phyloP scores from a whole-genome alignment of 2,113 vertebrate genomes.

The Ellobius talpinus region DNA sequence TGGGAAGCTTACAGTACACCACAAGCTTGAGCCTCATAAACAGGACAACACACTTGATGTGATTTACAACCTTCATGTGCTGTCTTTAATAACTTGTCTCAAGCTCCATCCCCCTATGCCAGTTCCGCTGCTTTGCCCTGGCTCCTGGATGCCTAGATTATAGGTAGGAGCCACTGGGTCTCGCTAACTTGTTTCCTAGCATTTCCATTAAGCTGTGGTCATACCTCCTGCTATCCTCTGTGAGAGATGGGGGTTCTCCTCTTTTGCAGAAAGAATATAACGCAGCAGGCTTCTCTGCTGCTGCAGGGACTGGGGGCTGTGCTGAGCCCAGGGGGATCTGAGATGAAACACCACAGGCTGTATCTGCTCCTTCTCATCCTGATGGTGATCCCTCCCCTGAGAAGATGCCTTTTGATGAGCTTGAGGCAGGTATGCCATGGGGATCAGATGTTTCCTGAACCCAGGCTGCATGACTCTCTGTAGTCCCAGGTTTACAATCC shows the following conservation, averaged over 20 bases:
- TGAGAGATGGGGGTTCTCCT: conserved; percentile 71
- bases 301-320: neutral
- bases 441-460: neutral
- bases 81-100: conserved; percentile 79
- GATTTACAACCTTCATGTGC: conserved; percentile 71
- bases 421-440: neutral
- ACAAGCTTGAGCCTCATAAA: neutral
- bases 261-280: neutral
- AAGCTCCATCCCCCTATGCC: conserved; percentile 59
- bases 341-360: neutral
- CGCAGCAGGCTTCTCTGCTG: neutral
- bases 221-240: conserved; percentile 81
- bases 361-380: neutral
- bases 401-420: neutral
- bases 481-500: neutral
- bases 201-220: conserved; percentile 76
- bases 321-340: neutral
- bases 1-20: neutral
- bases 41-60: too few relatives aligned
- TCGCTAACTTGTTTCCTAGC: conserved; percentile 71
- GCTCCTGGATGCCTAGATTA: neutral
- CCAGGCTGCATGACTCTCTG: neutral
- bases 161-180: neutral
- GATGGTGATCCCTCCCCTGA: neutral
- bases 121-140: neutral